A percentile compares a stretch with the other conserved stretches of the same genome.
These are phyloP conservation scores for Agelastica alni DNA, from an alignment of 2,888 invertebrate species.

Conservation along the genomic window DNA sequence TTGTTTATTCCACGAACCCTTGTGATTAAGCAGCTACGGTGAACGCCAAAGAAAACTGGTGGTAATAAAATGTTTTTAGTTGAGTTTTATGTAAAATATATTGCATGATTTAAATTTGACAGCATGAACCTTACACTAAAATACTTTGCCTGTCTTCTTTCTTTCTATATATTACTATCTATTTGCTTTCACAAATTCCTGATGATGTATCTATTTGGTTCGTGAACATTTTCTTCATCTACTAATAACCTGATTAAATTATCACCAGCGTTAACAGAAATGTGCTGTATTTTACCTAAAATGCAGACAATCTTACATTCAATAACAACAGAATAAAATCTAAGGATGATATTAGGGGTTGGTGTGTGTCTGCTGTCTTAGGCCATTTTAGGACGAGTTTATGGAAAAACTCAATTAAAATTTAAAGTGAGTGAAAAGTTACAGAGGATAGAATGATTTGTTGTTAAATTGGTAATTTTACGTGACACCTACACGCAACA, in stretches of 20 bases:
- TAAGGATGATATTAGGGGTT: conserved; percentile 16
- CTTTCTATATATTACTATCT: conserved; percentile 21
- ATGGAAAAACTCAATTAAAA: conserved; percentile 28
- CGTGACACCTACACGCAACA: conserved; percentile 23
- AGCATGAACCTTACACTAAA: conserved; percentile 24
- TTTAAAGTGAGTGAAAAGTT: conserved; percentile 18
- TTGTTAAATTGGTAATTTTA: conserved; percentile 11
- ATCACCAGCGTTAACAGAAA: conserved; percentile 43
- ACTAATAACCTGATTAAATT: conserved; percentile 38
- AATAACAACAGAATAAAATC: conserved; percentile 23
- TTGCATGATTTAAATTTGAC: conserved; percentile 14
- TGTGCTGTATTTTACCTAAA: conserved; percentile 26
- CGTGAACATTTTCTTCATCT: conserved; percentile 26
- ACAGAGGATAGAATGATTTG: conserved; percentile 20
- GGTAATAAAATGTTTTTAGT: background rate
- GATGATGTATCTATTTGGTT: conserved; percentile 26
- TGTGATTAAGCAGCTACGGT: too few species aligned
- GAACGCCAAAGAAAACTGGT: background rate
- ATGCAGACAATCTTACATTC: conserved; percentile 25
- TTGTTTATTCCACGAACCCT: too few species aligned
- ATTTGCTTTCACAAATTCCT: conserved; percentile 25
- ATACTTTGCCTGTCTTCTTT: conserved; percentile 32
- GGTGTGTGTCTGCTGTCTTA: conserved; percentile 36
- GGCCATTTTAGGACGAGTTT: conserved; percentile 34
- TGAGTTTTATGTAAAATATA: conserved; percentile 6